phyloP scores from a whole-genome alignment of 2,888 invertebrate species.

The Pinctada fucata region DNA sequence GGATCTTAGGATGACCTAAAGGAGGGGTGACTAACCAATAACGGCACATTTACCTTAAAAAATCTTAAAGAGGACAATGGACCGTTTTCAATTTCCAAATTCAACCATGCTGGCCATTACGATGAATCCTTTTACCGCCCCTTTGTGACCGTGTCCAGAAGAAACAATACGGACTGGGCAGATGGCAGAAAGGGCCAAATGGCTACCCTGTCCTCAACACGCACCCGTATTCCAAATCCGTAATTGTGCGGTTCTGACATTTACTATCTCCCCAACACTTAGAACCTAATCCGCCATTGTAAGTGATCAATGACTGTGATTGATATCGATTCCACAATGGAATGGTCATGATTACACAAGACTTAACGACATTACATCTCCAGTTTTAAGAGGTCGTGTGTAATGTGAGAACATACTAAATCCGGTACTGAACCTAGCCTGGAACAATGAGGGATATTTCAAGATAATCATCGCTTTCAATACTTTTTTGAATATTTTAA shows the following conservation, averaged over 20 bases:
- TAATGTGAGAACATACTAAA: not conserved
- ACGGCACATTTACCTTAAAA: not conserved
- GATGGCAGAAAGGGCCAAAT: not conserved
- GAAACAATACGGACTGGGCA: not conserved
- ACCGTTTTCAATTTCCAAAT: not conserved
- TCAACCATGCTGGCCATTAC: not conserved
- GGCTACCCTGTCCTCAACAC: not conserved
- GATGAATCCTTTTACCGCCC: not conserved
- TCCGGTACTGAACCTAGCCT: too few species aligned
- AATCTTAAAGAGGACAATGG: not conserved
- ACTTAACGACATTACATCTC: not conserved
- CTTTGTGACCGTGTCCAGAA: not conserved
- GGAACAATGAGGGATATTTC: too few species aligned
- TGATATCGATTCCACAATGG: not conserved
- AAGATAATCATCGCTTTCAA: too few species aligned
- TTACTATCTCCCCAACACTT: not conserved
- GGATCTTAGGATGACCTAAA: not conserved
- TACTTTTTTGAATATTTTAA: too few species aligned
- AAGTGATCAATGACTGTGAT: not conserved
- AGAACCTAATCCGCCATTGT: not conserved
- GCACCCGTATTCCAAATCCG: not conserved
- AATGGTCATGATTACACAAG: conserved; percentile 1
- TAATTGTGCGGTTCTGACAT: not conserved
- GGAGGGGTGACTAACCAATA: not conserved
- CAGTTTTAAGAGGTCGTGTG: not conserved